Evolutionary conservation across 2,888 invertebrate genomes (phyloP).

Genomic region (Orchesellides sinensis): DNA sequence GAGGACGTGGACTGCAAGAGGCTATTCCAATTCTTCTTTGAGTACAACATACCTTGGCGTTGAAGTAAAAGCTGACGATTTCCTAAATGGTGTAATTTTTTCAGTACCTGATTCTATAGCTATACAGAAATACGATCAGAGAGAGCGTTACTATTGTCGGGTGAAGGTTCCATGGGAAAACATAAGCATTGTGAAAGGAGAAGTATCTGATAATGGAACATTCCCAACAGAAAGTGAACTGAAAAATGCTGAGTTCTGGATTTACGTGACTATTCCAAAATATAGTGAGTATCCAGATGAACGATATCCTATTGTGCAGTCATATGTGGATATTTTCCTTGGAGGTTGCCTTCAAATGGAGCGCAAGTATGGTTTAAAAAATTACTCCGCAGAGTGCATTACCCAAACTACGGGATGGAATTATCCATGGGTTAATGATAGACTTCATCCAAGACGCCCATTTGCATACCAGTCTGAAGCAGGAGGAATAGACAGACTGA

Average conservation of each 20-base stretch:
- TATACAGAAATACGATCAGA: slow-evolving; percentile 52
- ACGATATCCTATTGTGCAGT: slow-evolving; percentile 61
- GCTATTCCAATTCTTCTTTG: slow-evolving; percentile 27
- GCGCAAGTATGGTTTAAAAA: slow-evolving; percentile 36
- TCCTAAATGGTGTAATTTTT: slow-evolving; percentile 62
- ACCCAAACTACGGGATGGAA: slow-evolving; percentile 57
- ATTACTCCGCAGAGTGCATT: slow-evolving; percentile 56
- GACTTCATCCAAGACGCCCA: slow-evolving; percentile 60
- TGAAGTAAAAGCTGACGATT: neutral
- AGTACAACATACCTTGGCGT: slow-evolving; percentile 64
- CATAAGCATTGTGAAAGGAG: slow-evolving; percentile 16
- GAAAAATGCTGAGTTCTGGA: slow-evolving; percentile 50
- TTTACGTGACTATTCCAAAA: slow-evolving; percentile 52
- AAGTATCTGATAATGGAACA: slow-evolving; percentile 10
- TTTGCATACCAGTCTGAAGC: slow-evolving; percentile 16
- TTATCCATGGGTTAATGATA: slow-evolving; percentile 63
- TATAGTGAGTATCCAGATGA: slow-evolving; percentile 38
- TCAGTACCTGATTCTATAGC: slow-evolving; percentile 16
- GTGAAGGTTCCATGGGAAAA: slow-evolving; percentile 20
- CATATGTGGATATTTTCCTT: slow-evolving; percentile 65
- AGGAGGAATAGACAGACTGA: slow-evolving; percentile 40
- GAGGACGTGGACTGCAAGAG: slow-evolving; percentile 56
- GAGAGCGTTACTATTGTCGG: slow-evolving; percentile 64
- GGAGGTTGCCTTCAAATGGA: slow-evolving; percentile 63
- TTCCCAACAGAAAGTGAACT: slow-evolving; percentile 14